Evolutionary conservation across 2,113 vertebrate genomes (phyloP).

Genomic region (Ameiurus melas): DNA sequence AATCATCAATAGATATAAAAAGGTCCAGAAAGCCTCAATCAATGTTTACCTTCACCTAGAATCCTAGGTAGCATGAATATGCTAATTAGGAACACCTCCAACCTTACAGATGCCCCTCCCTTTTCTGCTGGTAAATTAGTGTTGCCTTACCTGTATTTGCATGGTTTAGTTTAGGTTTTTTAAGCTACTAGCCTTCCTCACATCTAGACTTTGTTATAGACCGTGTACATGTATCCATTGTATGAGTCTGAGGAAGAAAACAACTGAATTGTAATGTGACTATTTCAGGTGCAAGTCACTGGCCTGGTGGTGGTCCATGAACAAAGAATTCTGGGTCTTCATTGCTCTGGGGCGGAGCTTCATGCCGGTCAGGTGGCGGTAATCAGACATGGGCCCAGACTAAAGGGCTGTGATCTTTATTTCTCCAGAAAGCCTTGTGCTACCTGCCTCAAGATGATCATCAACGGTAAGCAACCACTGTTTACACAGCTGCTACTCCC

Average conservation of each 20-base stretch:
- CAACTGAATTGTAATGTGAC: slow-evolving; percentile 43
- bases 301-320: slow-evolving; percentile 91
- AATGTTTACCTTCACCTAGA: not conserved
- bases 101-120: not conserved
- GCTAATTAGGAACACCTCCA: not conserved
- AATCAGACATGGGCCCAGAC: slow-evolving; percentile 80
- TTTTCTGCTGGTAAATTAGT: not conserved
- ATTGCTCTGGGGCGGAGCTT: slow-evolving; percentile 86
- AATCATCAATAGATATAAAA: not conserved
- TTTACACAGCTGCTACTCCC: not conserved
- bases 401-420: slow-evolving; percentile 88
- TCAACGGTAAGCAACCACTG: slow-evolving; percentile 81
- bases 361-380: slow-evolving; percentile 95
- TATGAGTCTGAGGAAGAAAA: not conserved
- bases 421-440: slow-evolving; percentile 95
- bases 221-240: too few relatives aligned
- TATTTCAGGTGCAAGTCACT: slow-evolving; percentile 74
- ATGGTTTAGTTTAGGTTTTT: not conserved
- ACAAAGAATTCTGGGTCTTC: slow-evolving; percentile 85
- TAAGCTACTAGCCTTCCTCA: not conserved
- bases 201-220: not conserved
- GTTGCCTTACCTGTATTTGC: not conserved
- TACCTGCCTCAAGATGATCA: slow-evolving; percentile 94
- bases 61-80: not conserved
- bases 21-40: not conserved